Conservation (phyloP, 2,888 invertebrate genomes). For the Liodrosophila aerea region DNA sequence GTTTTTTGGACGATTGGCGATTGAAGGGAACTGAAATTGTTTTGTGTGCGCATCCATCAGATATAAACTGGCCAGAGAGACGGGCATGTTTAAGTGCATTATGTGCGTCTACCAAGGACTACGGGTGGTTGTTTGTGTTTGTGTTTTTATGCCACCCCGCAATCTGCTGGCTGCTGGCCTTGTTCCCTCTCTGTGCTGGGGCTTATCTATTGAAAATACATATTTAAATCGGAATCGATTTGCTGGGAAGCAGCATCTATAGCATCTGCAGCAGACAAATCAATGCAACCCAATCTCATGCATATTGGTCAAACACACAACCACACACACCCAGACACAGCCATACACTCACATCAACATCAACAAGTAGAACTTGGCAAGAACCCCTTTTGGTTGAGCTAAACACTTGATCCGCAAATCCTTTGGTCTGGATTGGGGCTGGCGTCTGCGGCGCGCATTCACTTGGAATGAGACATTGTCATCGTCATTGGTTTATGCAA, state of each 20-base stretch:
- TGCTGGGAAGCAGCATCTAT: constrained; percentile 10
- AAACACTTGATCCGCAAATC: constrained; percentile 66
- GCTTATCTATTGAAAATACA: constrained; percentile 58
- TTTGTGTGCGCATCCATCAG: constrained; percentile 59
- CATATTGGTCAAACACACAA: constrained; percentile 54
- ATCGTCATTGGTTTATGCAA: constrained; percentile 62
- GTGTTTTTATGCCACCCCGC: constrained; percentile 35
- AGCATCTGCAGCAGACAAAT: constrained; percentile 7
- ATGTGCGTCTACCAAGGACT: constrained; percentile 28
- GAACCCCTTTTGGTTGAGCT: constrained; percentile 5
- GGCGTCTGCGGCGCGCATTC: constrained; percentile 33
- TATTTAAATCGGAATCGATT: constrained; percentile 71
- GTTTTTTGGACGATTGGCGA: constrained; percentile 24
- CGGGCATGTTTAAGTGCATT: constrained; percentile 58
- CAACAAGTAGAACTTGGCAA: constrained; percentile 58
- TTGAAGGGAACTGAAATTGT: constrained; percentile 59
- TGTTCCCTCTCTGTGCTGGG: background rate
- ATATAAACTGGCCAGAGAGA: constrained; percentile 13
- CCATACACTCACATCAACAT: constrained; percentile 14
- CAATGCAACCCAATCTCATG: constrained; percentile 4
- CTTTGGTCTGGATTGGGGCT: constrained; percentile 16
- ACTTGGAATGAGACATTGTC: constrained; percentile 50
- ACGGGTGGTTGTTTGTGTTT: constrained; percentile 12
- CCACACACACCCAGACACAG: constrained; percentile 12
- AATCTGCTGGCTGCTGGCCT: constrained; percentile 20